These are phyloP conservation scores for Todiramphus saurophagus DNA, from an alignment of 2,113 vertebrate species.

Conservation along the genomic window DNA sequence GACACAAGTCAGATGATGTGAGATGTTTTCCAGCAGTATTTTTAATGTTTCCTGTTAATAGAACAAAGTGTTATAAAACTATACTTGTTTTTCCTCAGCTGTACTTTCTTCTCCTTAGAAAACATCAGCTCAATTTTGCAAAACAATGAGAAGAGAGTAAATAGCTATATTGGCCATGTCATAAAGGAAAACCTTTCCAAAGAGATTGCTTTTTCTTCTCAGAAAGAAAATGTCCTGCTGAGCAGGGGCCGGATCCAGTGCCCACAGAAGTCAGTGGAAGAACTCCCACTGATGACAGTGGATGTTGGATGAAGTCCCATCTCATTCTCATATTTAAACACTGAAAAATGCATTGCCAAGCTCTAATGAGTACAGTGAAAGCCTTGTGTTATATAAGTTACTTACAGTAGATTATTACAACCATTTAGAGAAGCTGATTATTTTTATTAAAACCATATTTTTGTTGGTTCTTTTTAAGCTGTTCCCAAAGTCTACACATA, in stretches of 20 bases:
- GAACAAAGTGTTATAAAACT: conserved; percentile 11
- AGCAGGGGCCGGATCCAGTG: neutral
- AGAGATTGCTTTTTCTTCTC: conserved; percentile 58
- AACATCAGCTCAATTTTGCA: conserved; percentile 1
- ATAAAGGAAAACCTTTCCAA: conserved; percentile 68
- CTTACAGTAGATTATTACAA: conserved; percentile 17
- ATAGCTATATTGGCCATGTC: conserved; percentile 9
- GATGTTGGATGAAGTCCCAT: conserved; percentile 34
- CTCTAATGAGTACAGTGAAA: conserved; percentile 18
- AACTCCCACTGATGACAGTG: conserved; percentile 38
- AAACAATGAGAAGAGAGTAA: neutral
- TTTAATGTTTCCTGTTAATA: neutral
- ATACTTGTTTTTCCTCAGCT: neutral
- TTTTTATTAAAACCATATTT: conserved; percentile 35
- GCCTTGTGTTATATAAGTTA: conserved; percentile 16
- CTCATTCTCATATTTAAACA: neutral
- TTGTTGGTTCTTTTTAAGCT: neutral
- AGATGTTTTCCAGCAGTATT: neutral
- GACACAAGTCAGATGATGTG: neutral
- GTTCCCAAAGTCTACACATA: conserved; percentile 11
- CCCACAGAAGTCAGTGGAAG: conserved; percentile 54
- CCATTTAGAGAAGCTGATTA: neutral
- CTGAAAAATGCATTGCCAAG: neutral
- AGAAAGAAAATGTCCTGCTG: conserved; percentile 44
- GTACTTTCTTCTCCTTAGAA: neutral